Percentiles rank a stretch among this genome's conserved stretches.
Evolutionary conservation across 1,140 invertebrate genomes (phyloP).

Genomic region (Rhizoglyphus robini): DNA sequence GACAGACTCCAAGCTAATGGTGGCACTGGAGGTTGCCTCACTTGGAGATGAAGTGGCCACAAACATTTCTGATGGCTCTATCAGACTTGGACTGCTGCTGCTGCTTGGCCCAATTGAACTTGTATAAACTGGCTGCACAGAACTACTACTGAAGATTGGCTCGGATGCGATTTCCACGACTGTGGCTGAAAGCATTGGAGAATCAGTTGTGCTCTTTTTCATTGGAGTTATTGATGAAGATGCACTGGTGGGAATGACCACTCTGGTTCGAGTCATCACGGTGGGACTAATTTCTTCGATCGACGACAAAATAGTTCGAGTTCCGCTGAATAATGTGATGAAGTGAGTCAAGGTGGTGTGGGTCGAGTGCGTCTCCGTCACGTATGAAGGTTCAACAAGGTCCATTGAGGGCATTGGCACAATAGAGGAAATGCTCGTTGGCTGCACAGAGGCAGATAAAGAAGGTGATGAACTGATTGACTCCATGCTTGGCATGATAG

Average conservation of each 20-base stretch:
- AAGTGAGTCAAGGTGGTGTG: conserved; percentile 26
- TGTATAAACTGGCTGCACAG: no score
- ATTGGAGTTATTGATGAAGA: background rate
- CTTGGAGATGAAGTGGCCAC: background rate
- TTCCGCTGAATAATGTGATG: conserved; percentile 27
- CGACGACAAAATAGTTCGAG: conserved; percentile 25
- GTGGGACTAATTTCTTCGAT: conserved; percentile 26
- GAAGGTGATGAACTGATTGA: background rate
- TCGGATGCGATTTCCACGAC: background rate
- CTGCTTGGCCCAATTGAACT: no score
- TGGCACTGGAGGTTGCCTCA: background rate
- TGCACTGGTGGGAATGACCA: background rate
- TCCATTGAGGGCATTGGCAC: no score
- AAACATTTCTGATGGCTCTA: background rate
- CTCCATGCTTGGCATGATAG: conserved; percentile 1
- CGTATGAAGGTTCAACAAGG: background rate
- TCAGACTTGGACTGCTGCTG: no score
- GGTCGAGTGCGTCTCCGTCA: conserved; percentile 20
- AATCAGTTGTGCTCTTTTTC: no score
- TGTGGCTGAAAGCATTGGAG: background rate
- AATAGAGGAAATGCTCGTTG: background rate
- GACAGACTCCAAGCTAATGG: background rate
- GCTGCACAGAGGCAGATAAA: background rate
- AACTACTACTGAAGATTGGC: no score
- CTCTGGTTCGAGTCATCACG: conserved; percentile 20